Evolutionary conservation across 2,113 vertebrate species (phyloP).

Genomic region (Pyrgilauda ruficollis): DNA sequence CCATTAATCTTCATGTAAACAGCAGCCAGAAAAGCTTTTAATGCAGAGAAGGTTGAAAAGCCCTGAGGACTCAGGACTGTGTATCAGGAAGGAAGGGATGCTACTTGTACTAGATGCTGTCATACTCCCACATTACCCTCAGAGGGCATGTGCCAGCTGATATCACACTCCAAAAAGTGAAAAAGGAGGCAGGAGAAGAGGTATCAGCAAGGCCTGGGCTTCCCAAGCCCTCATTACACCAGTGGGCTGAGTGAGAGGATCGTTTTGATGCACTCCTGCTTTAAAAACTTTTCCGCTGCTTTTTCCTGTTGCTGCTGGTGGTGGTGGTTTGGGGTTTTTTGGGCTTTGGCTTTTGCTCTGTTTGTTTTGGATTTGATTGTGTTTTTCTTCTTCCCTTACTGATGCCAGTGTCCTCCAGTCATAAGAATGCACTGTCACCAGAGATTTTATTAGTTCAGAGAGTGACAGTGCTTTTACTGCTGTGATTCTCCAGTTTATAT

Average conservation of each 20-base stretch:
- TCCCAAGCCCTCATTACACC: fast-evolving
- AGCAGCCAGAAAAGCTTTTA: not conserved
- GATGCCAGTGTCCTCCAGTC: not conserved
- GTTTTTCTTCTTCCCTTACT: not conserved
- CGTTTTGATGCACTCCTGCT: fast-evolving
- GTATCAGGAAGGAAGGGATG: not conserved
- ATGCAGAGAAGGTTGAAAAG: not conserved
- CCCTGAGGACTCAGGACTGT: not conserved
- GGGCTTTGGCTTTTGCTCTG: not conserved
- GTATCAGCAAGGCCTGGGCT: not conserved
- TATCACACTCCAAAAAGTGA: not conserved
- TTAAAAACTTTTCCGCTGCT: not conserved
- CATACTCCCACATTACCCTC: fast-evolving
- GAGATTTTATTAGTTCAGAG: not conserved
- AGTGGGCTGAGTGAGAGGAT: fast-evolving
- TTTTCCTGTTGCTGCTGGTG: not conserved
- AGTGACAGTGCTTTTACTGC: not conserved
- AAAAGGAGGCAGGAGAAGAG: not conserved
- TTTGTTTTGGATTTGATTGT: not conserved
- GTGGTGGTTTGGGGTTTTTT: fast-evolving
- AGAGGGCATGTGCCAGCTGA: fast-evolving
- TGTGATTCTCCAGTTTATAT: not conserved
- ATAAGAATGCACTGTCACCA: not conserved
- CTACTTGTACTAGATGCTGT: not conserved
- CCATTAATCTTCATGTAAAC: not conserved